Percentiles rank a stretch among this genome's conserved stretches.
Conservation (phyloP, 2,888 invertebrate genomes). For the Helleia helle region DNA sequence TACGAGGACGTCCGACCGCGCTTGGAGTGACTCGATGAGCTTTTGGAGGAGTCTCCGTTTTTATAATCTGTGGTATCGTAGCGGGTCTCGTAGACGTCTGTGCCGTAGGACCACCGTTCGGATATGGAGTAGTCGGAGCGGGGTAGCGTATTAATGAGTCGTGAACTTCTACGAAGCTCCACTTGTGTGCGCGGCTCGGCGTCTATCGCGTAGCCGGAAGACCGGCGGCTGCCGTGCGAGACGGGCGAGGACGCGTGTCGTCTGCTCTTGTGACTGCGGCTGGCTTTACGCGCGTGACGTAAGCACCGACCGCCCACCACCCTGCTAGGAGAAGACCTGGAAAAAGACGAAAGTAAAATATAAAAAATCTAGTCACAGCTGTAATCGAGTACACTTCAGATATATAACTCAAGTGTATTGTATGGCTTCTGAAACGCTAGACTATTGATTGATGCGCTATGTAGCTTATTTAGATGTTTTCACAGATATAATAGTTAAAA, state of each 20-base stretch:
- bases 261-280: constrained; percentile 53
- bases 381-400: too few species aligned
- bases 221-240: constrained; percentile 49
- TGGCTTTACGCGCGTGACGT: constrained; percentile 62
- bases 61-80: constrained; percentile 49
- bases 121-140: constrained; percentile 71
- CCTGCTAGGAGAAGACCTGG: constrained; percentile 74
- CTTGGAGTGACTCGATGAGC: constrained; percentile 39
- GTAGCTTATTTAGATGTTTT: too few species aligned
- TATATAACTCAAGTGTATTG: too few species aligned
- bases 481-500: too few species aligned
- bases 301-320: constrained; percentile 73
- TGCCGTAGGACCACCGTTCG: constrained; percentile 74
- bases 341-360: constrained; percentile 17
- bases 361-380: too few species aligned
- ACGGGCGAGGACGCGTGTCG: constrained; percentile 56
- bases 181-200: constrained; percentile 53
- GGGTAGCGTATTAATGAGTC: constrained; percentile 64
- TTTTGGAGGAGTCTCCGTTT: constrained; percentile 48
- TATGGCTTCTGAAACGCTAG: too few species aligned
- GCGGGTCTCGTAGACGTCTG: constrained; percentile 68
- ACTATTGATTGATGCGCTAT: too few species aligned
- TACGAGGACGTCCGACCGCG: constrained; percentile 55
- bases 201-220: constrained; percentile 39
- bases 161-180: constrained; percentile 59